phyloP scores from a whole-genome alignment of 2,797 vertebrate species.

The Enteromius trimaculatus region DNA sequence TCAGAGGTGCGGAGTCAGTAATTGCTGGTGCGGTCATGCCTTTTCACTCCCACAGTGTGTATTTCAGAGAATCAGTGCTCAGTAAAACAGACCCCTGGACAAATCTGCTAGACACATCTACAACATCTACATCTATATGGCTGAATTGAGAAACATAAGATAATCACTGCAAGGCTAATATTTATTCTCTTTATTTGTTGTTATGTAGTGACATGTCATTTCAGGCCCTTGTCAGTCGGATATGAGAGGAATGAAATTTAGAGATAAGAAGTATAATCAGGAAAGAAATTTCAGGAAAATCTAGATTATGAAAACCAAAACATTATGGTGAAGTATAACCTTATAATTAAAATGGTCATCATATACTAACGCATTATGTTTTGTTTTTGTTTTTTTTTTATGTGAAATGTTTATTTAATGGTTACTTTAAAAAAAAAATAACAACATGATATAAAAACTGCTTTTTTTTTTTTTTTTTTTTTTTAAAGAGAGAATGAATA shows the following conservation, averaged over 20 bases:
- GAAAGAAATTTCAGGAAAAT: neutral
- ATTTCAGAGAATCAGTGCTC: conserved; percentile 44
- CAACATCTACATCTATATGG: neutral
- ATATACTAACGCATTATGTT: neutral
- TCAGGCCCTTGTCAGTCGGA: neutral
- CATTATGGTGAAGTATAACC: neutral
- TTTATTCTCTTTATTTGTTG: neutral
- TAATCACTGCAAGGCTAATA: neutral
- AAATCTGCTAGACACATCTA: conserved; percentile 6
- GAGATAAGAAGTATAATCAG: conserved; percentile 12
- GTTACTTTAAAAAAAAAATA: neutral
- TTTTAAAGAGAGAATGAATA: too few relatives aligned
- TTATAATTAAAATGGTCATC: too few relatives aligned
- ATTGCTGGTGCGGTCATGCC: conserved; percentile 83
- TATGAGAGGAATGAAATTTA: conserved; percentile 1
- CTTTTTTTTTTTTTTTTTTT: too few relatives aligned
- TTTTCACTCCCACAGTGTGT: conserved; percentile 50
- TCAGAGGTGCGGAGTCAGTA: conserved; percentile 86
- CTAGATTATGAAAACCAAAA: neutral
- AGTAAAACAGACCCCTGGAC: conserved; percentile 16
- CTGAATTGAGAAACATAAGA: neutral
- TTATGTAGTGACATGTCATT: neutral
- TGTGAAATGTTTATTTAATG: neutral
- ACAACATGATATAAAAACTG: neutral
- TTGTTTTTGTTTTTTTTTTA: neutral